Conservation (phyloP, 2,888 invertebrate species). For the Lasioglossum oenotherae region DNA sequence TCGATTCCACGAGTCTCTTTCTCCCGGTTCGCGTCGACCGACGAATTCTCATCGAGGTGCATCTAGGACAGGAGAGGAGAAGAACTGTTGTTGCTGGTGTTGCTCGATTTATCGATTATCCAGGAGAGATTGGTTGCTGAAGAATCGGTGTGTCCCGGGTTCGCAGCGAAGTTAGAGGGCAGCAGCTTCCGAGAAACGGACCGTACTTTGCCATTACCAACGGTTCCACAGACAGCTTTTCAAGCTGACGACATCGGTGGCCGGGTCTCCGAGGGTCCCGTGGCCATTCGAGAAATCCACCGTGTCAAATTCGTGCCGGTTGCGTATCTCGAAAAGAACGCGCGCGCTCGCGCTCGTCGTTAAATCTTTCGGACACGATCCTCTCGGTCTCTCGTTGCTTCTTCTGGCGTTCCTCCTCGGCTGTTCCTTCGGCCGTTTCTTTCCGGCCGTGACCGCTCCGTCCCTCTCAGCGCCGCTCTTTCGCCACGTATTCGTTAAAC, state of each 20-base stretch:
- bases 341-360: conserved; percentile 61
- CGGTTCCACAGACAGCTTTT: conserved; percentile 48
- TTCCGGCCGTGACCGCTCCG: conserved; percentile 6
- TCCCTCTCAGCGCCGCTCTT: conserved; percentile 54
- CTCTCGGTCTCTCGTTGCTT: conserved; percentile 52
- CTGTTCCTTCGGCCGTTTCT: conserved; percentile 15
- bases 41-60: conserved; percentile 28
- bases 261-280: conserved; percentile 58
- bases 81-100: neutral
- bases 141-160: conserved; percentile 35
- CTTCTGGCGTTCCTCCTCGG: conserved; percentile 27
- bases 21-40: neutral
- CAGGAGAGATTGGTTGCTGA: conserved; percentile 5
- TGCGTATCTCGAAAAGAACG: conserved; percentile 65
- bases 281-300: conserved; percentile 71
- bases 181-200: conserved; percentile 64
- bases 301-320: conserved; percentile 74
- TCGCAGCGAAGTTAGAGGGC: conserved; percentile 58
- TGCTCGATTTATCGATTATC: conserved; percentile 48
- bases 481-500: conserved; percentile 66
- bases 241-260: conserved; percentile 59
- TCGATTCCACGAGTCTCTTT: conserved; percentile 66
- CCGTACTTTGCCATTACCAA: conserved; percentile 51
- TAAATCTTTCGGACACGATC: conserved; percentile 73
- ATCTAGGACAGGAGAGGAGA: neutral